Percentiles rank a stretch among this genome's conserved stretches.
These are phyloP conservation scores for Huso huso DNA, from an alignment of 2,797 vertebrate genomes.

Conservation along the genomic window DNA sequence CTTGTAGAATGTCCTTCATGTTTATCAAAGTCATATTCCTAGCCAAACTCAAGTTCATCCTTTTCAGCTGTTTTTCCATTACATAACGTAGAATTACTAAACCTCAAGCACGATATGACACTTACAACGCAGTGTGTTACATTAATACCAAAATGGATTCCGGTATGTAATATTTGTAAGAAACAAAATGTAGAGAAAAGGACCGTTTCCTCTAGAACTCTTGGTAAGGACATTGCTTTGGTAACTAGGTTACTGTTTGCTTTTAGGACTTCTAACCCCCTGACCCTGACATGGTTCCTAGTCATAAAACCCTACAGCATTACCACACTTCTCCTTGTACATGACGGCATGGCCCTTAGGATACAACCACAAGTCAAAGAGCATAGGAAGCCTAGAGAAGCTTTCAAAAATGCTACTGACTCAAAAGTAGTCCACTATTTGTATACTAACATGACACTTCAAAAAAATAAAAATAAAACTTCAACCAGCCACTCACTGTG, in stretches of 20 bases:
- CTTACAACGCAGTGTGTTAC: too few species aligned
- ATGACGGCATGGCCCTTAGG: constrained; percentile 34
- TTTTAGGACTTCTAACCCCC: constrained; percentile 56
- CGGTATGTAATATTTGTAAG: too few species aligned
- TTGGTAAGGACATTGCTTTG: constrained; percentile 15
- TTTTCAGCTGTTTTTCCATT: too few species aligned
- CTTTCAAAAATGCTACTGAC: constrained; percentile 48
- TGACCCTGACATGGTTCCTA: constrained; percentile 51
- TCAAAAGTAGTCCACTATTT: constrained; percentile 33
- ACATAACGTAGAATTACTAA: too few species aligned
- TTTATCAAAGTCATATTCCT: too few species aligned
- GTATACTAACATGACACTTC: constrained; percentile 18
- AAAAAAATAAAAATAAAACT: too few species aligned
- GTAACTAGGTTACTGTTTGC: constrained; percentile 60
- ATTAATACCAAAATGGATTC: too few species aligned
- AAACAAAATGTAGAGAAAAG: too few species aligned
- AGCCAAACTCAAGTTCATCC: too few species aligned
- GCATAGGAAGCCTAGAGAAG: constrained; percentile 49
- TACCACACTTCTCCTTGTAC: constrained; percentile 26
- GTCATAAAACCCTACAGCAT: constrained; percentile 24
- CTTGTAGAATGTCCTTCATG: too few species aligned
- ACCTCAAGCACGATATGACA: too few species aligned
- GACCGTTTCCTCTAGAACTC: constrained; percentile 1
- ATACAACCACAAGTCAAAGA: constrained; percentile 51
- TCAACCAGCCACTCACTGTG: not conserved